Percentiles rank a stretch among this genome's conserved stretches.
phyloP scores from a whole-genome alignment of 2,888 invertebrate species.

The Rhingia rostrata region DNA sequence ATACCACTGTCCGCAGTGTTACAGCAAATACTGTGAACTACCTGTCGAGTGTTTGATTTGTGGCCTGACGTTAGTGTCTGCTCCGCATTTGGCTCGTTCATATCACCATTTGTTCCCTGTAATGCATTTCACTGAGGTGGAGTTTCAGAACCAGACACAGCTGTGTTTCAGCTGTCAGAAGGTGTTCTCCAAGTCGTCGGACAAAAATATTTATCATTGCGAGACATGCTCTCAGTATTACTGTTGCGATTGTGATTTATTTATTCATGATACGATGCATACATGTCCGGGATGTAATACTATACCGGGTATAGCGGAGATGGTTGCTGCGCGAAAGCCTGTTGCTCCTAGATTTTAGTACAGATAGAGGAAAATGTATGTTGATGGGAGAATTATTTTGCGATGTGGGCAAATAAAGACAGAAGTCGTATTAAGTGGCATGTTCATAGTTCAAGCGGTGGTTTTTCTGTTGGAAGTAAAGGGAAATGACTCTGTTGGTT shows the following conservation, averaged over 20 bases:
- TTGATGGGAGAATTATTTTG: neutral
- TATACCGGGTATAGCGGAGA: slow-evolving; percentile 81
- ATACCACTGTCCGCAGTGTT: slow-evolving; percentile 97
- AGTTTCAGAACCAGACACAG: slow-evolving; percentile 85
- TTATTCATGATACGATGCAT: slow-evolving; percentile 96
- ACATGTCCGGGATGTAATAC: slow-evolving; percentile 98
- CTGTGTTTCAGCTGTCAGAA: slow-evolving; percentile 90
- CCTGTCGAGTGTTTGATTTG: slow-evolving; percentile 98
- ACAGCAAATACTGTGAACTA: slow-evolving; percentile 98
- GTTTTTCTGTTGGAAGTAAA: no score
- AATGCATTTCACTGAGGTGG: slow-evolving; percentile 90
- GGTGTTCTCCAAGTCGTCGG: slow-evolving; percentile 83
- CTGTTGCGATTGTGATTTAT: slow-evolving; percentile 97
- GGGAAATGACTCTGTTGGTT: no score
- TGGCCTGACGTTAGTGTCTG: slow-evolving; percentile 97
- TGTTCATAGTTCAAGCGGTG: no score
- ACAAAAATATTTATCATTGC: slow-evolving; percentile 93
- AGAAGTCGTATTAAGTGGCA: neutral
- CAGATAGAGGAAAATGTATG: neutral
- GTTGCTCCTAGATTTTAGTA: slow-evolving; percentile 74
- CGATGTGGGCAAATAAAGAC: neutral
- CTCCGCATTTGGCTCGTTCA: slow-evolving; percentile 98
- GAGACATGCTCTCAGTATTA: slow-evolving; percentile 90
- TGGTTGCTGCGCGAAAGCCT: slow-evolving; percentile 79
- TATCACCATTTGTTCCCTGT: slow-evolving; percentile 99